Evolutionary conservation across 2,888 invertebrate species (phyloP).

Genomic region (Leptinotarsa peninsularis): DNA sequence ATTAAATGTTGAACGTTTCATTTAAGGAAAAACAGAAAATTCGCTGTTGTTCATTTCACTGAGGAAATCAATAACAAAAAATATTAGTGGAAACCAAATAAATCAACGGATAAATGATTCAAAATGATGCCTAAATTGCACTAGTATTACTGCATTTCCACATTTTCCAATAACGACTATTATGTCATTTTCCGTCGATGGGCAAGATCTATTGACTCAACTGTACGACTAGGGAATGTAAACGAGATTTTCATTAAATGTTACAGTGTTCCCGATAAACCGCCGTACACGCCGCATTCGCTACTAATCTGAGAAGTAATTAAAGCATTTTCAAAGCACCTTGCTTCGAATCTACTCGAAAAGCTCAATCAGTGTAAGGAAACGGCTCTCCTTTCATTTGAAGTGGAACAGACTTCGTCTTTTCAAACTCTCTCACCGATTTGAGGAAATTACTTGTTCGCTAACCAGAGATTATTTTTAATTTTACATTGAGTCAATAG

Average conservation of each 20-base stretch:
- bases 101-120: no score
- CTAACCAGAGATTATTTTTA: constrained; percentile 7
- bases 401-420: constrained; percentile 9
- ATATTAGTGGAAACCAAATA: no score
- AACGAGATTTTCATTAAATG: constrained; percentile 42
- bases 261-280: constrained; percentile 43
- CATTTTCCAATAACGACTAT: no score
- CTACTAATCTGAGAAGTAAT: constrained; percentile 60
- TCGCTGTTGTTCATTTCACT: no score
- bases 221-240: constrained; percentile 32
- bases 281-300: constrained; percentile 52
- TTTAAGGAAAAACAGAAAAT: no score
- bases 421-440: constrained; percentile 10
- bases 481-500: not conserved
- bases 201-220: constrained; percentile 50
- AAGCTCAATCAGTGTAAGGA: constrained; percentile 40
- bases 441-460: constrained; percentile 7
- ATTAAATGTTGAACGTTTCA: no score
- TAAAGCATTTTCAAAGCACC: constrained; percentile 54
- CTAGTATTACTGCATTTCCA: no score
- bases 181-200: no score
- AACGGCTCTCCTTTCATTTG: constrained; percentile 18
- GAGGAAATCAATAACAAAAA: no score
- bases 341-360: constrained; percentile 47
- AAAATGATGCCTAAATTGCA: no score